Evolutionary conservation across 2,113 vertebrate genomes (phyloP), one percentile per base, ranked within the genome.

Genomic region (Stigmatopora nigra): DNA sequence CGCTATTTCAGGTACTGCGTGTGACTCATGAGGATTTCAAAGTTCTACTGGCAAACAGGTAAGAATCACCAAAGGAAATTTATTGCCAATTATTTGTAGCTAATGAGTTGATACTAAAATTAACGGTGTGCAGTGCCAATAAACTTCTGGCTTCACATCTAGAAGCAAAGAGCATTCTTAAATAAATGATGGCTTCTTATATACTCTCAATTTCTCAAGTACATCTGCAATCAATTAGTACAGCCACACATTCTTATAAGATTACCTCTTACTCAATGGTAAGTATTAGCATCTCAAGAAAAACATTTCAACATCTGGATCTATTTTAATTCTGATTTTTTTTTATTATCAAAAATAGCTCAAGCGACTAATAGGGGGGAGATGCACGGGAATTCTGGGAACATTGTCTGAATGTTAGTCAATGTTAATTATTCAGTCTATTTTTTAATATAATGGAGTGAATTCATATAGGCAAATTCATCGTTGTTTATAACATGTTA

Each of bases 11-110:
- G 61, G 65, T 25, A 45, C 13, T 25, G 52, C 13, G 8, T 22
- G 14, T 73, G 77, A 80, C 68, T 78, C 65, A 63, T 35, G 62
- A 71, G 45, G 44, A 81, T 77, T 65, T 76, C 78, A 78, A 80
- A 69, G 55, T 65, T 67, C 51, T 48, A 47, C 58, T 22, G 41
- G 56, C 36, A 72, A 67, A 67, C 69, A 45, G 49, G 49, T 31
- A n/a, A 11, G 38, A 61, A 44, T 45, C n/a, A n/a, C 58, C 44
- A 61, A 61, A 44, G 38, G 58, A 61, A 61, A 61, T 61, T 44
- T 61, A 61, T 44, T 45, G 58, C 41, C 58, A 61, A 61, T 61
- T 61, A 61, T 70, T 72, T 31, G 61, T 7, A 61, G 69, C 35
- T 59, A 70, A 35, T 45, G 12, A 70, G 31, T 19, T 51, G 17